Evolutionary conservation across 2,888 invertebrate species (phyloP).

Genomic region (Charanyca ferruginea): DNA sequence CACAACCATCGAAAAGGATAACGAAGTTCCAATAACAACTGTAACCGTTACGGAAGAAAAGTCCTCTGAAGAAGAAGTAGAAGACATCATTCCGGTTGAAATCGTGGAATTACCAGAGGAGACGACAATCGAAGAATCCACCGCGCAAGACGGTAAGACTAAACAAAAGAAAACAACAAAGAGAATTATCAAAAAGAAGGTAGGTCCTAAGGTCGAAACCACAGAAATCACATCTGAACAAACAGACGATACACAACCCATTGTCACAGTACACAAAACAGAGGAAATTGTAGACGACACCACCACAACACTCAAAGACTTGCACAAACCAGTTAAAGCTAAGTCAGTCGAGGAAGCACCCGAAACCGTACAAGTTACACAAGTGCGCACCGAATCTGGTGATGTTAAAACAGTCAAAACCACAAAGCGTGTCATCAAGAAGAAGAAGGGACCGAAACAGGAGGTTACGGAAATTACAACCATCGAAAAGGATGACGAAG

Average conservation of each 20-base stretch:
- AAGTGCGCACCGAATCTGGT: constrained; percentile 45
- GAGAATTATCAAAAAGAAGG: constrained; percentile 64
- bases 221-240: constrained; percentile 75
- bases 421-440: constrained; percentile 46
- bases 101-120: constrained; percentile 70
- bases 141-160: not conserved
- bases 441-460: constrained; percentile 43
- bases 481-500: constrained; percentile 53
- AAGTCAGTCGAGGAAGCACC: not conserved
- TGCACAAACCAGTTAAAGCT: not conserved
- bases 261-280: constrained; percentile 3
- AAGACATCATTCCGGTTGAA: constrained; percentile 55
- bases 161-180: not conserved
- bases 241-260: constrained; percentile 78
- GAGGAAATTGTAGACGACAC: constrained; percentile 7
- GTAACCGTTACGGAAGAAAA: constrained; percentile 35
- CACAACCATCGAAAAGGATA: constrained; percentile 48
- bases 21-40: constrained; percentile 37
- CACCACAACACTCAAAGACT: not conserved
- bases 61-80: not conserved
- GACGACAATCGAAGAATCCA: not conserved
- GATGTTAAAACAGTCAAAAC: constrained; percentile 71
- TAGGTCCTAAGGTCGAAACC: constrained; percentile 78
- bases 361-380: not conserved
- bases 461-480: constrained; percentile 58